These are phyloP conservation scores for Larimichthys crocea DNA, from an alignment of 2,113 vertebrate genomes.

Conservation along the genomic window DNA sequence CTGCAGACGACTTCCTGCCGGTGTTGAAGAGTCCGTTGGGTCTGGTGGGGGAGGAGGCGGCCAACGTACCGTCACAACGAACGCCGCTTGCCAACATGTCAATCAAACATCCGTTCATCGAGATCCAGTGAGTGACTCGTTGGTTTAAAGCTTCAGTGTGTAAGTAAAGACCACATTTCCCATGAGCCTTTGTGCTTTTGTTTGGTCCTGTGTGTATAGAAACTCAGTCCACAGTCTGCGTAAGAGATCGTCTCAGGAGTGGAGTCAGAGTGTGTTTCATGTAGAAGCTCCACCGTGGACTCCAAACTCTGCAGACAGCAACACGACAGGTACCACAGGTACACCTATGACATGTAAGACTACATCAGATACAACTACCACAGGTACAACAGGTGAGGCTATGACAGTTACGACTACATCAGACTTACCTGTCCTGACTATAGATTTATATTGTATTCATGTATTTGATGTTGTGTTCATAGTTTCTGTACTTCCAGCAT, in stretches of 20 bases:
- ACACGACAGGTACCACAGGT: not conserved
- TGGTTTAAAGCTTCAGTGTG: not conserved
- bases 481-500: not conserved
- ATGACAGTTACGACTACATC: too few relatives aligned
- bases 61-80: slow-evolving; percentile 76
- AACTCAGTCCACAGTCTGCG: slow-evolving; percentile 90
- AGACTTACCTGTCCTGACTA: too few relatives aligned
- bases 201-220: slow-evolving; percentile 72
- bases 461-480: too few relatives aligned
- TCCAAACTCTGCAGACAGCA: not conserved
- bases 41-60: slow-evolving; percentile 88
- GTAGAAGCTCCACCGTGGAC: slow-evolving; percentile 46
- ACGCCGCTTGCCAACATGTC: slow-evolving; percentile 89
- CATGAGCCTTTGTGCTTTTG: not conserved
- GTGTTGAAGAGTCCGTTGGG: slow-evolving; percentile 87
- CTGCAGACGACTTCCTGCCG: slow-evolving; percentile 88
- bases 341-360: too few relatives aligned
- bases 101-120: slow-evolving; percentile 94
- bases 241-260: slow-evolving; percentile 82
- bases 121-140: slow-evolving; percentile 92
- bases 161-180: not conserved
- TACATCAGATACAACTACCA: too few relatives aligned
- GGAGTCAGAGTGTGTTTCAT: slow-evolving; percentile 75
- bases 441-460: not conserved
- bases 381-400: too few relatives aligned